phyloP scores from a whole-genome alignment of 2,797 vertebrate species.

The Brachyrhaphis roseni region DNA sequence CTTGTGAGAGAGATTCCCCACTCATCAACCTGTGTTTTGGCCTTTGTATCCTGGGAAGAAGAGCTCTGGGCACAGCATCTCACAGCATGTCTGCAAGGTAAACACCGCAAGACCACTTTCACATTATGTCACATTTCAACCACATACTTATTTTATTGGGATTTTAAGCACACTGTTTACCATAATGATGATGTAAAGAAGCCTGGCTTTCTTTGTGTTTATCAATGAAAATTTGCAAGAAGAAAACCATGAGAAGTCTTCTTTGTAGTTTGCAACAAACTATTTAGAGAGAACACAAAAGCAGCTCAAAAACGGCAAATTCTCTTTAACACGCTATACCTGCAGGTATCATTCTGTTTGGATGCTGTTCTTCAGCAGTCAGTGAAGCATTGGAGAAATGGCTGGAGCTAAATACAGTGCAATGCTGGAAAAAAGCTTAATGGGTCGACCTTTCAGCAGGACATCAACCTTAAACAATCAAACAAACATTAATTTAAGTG shows the following conservation, averaged over 20 bases:
- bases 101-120: conserved; percentile 8
- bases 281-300: background rate
- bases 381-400: background rate
- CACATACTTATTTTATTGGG: background rate
- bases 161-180: background rate
- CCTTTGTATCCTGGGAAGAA: conserved; percentile 88
- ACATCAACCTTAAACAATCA: background rate
- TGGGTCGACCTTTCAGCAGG: background rate
- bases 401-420: background rate
- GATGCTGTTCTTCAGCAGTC: background rate
- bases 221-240: background rate
- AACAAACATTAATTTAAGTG: background rate
- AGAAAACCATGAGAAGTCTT: background rate
- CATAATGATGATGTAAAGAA: background rate
- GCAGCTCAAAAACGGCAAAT: background rate
- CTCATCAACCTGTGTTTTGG: conserved; percentile 90
- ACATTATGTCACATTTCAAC: background rate
- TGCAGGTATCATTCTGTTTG: background rate
- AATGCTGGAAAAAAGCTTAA: background rate
- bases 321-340: background rate
- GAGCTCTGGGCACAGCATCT: conserved; percentile 89
- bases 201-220: background rate
- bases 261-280: background rate
- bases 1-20: conserved; percentile 87
- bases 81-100: conserved; percentile 95